phyloP scores from a whole-genome alignment of 2,888 invertebrate genomes.

The Leptodirus hochenwartii region DNA sequence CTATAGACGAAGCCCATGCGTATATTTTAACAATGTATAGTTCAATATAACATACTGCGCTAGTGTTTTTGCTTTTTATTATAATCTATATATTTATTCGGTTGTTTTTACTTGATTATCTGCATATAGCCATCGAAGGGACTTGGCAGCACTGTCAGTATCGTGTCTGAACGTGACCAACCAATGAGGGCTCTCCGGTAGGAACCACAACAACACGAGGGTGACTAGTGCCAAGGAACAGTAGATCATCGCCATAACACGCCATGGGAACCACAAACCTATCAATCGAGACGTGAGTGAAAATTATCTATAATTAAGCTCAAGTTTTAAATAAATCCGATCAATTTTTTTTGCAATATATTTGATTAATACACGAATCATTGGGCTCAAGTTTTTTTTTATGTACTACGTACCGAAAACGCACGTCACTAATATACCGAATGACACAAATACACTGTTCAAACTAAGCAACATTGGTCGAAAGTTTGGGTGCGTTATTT shows the following conservation, averaged over 20 bases:
- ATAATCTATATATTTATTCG: neutral
- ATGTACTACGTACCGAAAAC: slow-evolving; percentile 22
- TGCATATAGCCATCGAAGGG: slow-evolving; percentile 30
- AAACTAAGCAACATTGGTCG: slow-evolving; percentile 35
- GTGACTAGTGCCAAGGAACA: slow-evolving; percentile 22
- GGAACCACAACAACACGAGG: slow-evolving; percentile 22
- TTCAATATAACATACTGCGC: too few relatives aligned
- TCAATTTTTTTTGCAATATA: slow-evolving; percentile 1
- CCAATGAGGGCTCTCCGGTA: slow-evolving; percentile 42
- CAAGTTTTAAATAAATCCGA: slow-evolving; percentile 6
- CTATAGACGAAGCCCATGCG: too few relatives aligned
- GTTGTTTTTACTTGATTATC: slow-evolving; percentile 12
- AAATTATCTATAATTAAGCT: too few relatives aligned
- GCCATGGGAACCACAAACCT: slow-evolving; percentile 31
- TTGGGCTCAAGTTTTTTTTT: neutral
- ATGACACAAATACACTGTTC: slow-evolving; percentile 37
- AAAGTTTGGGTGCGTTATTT: slow-evolving; percentile 33
- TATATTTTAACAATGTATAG: too few relatives aligned
- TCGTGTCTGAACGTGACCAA: slow-evolving; percentile 27
- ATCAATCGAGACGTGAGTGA: too few relatives aligned
- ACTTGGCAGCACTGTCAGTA: slow-evolving; percentile 20
- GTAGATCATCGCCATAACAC: slow-evolving; percentile 29
- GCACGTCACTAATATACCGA: slow-evolving; percentile 36
- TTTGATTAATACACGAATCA: neutral
- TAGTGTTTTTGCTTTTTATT: too few relatives aligned